Base-by-base conservation (phyloP, 2,888 invertebrate species). In the Xestia c-nigrum region DNA sequence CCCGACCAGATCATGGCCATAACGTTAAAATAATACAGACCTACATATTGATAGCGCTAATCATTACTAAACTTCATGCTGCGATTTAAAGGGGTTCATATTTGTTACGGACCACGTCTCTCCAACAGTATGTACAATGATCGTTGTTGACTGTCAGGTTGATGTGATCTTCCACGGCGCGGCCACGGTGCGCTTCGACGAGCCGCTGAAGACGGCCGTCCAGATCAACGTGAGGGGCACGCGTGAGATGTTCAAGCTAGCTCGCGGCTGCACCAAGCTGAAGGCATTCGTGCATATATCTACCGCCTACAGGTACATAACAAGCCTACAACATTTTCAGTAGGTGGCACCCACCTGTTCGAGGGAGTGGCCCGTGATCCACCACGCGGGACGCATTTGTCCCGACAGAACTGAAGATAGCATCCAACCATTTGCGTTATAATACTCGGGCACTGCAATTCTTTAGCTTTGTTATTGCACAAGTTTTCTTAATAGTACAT, bases 281-380 rank as follows among this genome's bases (percentile, higher is more conserved):
- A 94, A 96, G 92, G 97, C 98, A 0, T 97, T 98, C 87, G 97
- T 99, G 0, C 99, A 99, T 91, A 98, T 99, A 0, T 99, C 99
- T 0, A 99, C 99, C 0, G 98, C 99, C 0, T 99, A 99, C 93
- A 95, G 95, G 73, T 64, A 52, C 19, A 19, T 38, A 38, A 4
- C 9, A 19, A 31, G 31, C 31, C 19, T 19, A 7, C 4, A 9
- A 3, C 6, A 9, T 16, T 59, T 16, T 16, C 16, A 59, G n/a
- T n/a, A n/a, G n/a, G n/a, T n/a, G n/a, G n/a, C 31, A 31, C 9
- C 31, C 14, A 16, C 3, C 19, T 61, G 7, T 19, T 12, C 12
- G n/a, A 55, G 38, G 63, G 40, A 40, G 5, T 40, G 55, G 24
- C 24, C 24, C 3, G 55, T 10, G 19, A 38, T 38, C 19, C 16